phyloP scores from a whole-genome alignment of 2,888 invertebrate genomes.

The Amblyjoppa fuscipennis region DNA sequence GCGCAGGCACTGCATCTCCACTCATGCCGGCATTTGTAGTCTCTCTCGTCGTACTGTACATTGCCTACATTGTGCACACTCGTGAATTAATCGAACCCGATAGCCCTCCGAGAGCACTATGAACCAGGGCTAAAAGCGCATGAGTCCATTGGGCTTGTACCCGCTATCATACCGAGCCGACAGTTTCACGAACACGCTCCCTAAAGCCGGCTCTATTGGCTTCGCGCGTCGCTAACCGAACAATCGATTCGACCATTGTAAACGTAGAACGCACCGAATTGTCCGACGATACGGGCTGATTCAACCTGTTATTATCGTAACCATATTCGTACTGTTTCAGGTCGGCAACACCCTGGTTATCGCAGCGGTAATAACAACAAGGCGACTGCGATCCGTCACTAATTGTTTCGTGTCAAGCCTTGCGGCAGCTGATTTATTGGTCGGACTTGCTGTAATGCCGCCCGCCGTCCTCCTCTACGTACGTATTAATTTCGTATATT shows the following conservation, averaged over 20 bases:
- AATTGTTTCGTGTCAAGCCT: constrained; percentile 98
- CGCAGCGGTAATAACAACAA: constrained; percentile 94
- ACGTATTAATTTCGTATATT: constrained; percentile 58
- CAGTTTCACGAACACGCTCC: no score
- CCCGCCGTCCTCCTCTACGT: constrained; percentile 90
- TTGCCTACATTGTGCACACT: no score
- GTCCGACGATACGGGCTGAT: neutral
- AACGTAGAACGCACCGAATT: neutral
- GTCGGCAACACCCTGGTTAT: constrained; percentile 96
- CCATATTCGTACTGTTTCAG: constrained; percentile 75
- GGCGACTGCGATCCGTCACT: constrained; percentile 95
- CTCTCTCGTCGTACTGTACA: no score
- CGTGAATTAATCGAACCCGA: no score
- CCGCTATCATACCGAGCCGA: no score
- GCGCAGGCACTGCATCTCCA: no score
- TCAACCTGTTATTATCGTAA: constrained; percentile 40
- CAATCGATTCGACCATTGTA: constrained; percentile 27
- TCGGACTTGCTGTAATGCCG: constrained; percentile 98
- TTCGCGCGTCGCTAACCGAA: neutral
- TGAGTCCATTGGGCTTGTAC: no score
- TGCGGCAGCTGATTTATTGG: constrained; percentile 96
- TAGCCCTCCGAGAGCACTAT: no score
- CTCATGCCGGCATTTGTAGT: no score
- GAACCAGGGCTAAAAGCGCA: no score
- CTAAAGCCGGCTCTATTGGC: no score